Percentiles rank a stretch among this genome's conserved stretches.
Evolutionary conservation across 2,888 invertebrate genomes (phyloP).

Genomic region (Choristoneura rosaceana): DNA sequence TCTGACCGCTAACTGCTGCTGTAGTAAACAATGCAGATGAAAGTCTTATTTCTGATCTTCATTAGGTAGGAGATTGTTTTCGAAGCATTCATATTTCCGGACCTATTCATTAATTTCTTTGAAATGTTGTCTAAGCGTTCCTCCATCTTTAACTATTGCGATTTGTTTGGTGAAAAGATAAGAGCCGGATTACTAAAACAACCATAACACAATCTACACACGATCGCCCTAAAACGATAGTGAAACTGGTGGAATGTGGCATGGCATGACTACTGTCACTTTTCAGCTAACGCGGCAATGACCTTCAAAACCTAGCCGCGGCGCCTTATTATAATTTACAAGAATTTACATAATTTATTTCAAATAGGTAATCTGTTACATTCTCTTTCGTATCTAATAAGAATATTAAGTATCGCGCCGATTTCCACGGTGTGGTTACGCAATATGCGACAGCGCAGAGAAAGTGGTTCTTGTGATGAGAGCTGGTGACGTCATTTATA

Average conservation of each 20-base stretch:
- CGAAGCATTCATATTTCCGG: no score
- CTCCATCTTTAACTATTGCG: no score
- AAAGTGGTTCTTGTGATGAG: conserved; percentile 39
- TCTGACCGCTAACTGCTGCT: no score
- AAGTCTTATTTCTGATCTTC: no score
- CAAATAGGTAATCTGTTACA: conserved; percentile 32
- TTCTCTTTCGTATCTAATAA: conserved; percentile 30
- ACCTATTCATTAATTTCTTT: no score
- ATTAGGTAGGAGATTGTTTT: no score
- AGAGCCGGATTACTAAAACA: not conserved
- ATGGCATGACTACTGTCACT: conserved; percentile 7
- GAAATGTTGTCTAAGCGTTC: no score
- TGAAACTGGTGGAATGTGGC: not conserved
- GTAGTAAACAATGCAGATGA: no score
- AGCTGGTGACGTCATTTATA: conserved; percentile 39
- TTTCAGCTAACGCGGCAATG: conserved; percentile 17
- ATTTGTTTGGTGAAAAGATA: no score
- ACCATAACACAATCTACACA: not conserved
- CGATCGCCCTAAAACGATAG: conserved; percentile 1
- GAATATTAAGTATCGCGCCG: conserved; percentile 28
- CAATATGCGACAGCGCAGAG: conserved; percentile 36
- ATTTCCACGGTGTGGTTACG: conserved; percentile 31
- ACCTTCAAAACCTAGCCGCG: conserved; percentile 27
- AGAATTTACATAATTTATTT: conserved; percentile 29
- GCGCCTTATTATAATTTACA: not conserved